These are phyloP conservation scores for Trissolcus japonicus DNA, from an alignment of 2,888 invertebrate genomes.

Conservation along the genomic window DNA sequence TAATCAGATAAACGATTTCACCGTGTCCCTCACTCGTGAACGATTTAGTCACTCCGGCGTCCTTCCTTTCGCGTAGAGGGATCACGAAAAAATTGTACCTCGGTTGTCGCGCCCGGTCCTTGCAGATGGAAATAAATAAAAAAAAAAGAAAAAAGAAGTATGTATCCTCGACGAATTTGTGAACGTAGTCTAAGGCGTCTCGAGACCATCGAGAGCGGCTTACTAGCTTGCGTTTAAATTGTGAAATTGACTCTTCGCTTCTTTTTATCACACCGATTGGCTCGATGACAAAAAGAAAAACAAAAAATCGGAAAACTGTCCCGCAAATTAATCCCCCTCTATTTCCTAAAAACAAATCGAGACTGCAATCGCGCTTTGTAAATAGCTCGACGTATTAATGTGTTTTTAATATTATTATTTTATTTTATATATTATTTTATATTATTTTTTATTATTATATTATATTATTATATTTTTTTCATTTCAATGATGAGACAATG, in stretches of 20 bases:
- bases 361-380: constrained; percentile 75
- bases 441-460: constrained; percentile 63
- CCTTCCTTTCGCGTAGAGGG: not conserved
- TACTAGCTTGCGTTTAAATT: constrained; percentile 56
- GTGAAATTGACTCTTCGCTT: constrained; percentile 39
- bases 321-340: no score
- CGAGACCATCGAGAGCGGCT: constrained; percentile 60
- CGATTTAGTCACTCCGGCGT: constrained; percentile 20
- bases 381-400: constrained; percentile 70
- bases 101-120: not conserved
- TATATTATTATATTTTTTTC: constrained; percentile 59
- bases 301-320: not conserved
- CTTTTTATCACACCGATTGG: constrained; percentile 47
- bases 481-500: constrained; percentile 54
- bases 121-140: no score
- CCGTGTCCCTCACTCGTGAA: constrained; percentile 8
- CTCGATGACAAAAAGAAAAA: constrained; percentile 36
- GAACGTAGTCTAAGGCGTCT: constrained; percentile 61
- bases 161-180: constrained; percentile 21
- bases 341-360: constrained; percentile 60
- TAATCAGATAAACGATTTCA: constrained; percentile 60
- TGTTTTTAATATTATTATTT: constrained; percentile 71
- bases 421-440: constrained; percentile 64
- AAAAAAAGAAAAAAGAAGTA: no score
- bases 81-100: not conserved